These are phyloP conservation scores for Cabera pusaria DNA, from an alignment of 2,888 invertebrate genomes.

Conservation along the genomic window DNA sequence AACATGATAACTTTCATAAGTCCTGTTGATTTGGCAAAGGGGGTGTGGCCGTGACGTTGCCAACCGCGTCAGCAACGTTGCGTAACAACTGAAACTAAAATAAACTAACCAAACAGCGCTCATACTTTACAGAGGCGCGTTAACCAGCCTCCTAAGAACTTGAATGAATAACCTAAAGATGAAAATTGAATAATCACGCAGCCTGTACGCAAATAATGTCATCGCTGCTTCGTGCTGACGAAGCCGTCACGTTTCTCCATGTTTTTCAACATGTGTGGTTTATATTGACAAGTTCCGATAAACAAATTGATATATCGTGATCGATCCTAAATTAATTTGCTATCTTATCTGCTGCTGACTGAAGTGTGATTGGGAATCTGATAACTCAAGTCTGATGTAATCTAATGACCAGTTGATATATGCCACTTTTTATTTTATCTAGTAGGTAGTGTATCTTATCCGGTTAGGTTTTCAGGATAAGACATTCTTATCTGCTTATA, in stretches of 20 bases:
- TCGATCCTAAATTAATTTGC: conserved; percentile 14
- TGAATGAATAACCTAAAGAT: conserved; percentile 8
- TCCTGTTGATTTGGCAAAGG: conserved; percentile 52
- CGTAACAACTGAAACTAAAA: conserved; percentile 45
- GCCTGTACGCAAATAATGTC: conserved; percentile 6
- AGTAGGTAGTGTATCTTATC: too few relatives aligned
- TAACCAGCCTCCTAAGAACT: conserved; percentile 13
- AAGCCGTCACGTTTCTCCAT: conserved; percentile 18
- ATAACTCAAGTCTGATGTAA: too few relatives aligned
- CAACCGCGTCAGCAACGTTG: conserved; percentile 45
- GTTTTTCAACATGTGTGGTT: conserved; percentile 14
- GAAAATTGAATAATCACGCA: conserved; percentile 30
- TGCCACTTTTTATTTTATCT: too few relatives aligned
- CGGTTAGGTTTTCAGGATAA: too few relatives aligned
- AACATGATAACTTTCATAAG: conserved; percentile 38
- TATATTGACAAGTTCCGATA: conserved; percentile 20
- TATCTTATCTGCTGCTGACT: conserved; percentile 16
- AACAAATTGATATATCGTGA: conserved; percentile 14
- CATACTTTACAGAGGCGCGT: conserved; percentile 19
- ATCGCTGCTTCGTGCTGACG: background rate
- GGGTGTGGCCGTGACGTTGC: conserved; percentile 70
- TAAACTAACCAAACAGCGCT: conserved; percentile 20
- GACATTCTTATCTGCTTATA: too few relatives aligned
- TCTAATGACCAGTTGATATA: too few relatives aligned
- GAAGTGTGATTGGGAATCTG: conserved; percentile 6